Percentiles rank a stretch among this genome's conserved stretches.
Conservation (phyloP, 64 coral and sea anemone species). For the Trachythela sp. region DNA sequence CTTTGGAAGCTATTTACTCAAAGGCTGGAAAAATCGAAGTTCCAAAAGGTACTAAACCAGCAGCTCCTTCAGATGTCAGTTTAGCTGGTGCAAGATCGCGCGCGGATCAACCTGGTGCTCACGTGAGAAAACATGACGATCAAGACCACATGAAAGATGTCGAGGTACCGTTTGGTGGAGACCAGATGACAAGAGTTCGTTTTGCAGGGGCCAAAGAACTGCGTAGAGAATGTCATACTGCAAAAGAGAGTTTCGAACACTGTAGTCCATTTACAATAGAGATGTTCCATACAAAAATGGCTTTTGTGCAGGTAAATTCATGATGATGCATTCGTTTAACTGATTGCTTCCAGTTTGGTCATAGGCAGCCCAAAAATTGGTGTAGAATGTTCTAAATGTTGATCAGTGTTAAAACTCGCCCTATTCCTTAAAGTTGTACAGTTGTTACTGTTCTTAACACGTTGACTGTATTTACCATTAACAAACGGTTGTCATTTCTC, state of each 20-base stretch:
- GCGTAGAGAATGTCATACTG: not conserved
- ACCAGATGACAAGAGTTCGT: not conserved
- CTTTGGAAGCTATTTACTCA: not conserved
- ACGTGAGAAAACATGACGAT: not conserved
- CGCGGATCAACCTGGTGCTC: not conserved
- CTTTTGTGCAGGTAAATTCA: not conserved
- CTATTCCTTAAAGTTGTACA: too few relatives aligned
- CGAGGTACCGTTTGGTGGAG: not conserved
- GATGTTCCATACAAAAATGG: not conserved
- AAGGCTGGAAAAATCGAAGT: not conserved
- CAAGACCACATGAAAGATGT: not conserved
- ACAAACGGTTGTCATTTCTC: too few relatives aligned
- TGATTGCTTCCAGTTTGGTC: too few relatives aligned
- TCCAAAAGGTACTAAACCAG: not conserved
- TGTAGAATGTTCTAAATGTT: too few relatives aligned
- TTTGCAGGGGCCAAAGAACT: not conserved
- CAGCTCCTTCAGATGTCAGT: not conserved
- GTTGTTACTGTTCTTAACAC: too few relatives aligned
- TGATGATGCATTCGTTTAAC: too few relatives aligned
- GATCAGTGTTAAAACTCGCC: too few relatives aligned
- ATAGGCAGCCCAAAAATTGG: too few relatives aligned
- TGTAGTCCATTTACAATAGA: not conserved
- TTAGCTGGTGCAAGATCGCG: slow-evolving; percentile 30
- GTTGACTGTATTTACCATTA: too few relatives aligned
- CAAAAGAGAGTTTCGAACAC: not conserved